phyloP scores from a whole-genome alignment of 2,888 invertebrate species.

The Hydriomena furcata region DNA sequence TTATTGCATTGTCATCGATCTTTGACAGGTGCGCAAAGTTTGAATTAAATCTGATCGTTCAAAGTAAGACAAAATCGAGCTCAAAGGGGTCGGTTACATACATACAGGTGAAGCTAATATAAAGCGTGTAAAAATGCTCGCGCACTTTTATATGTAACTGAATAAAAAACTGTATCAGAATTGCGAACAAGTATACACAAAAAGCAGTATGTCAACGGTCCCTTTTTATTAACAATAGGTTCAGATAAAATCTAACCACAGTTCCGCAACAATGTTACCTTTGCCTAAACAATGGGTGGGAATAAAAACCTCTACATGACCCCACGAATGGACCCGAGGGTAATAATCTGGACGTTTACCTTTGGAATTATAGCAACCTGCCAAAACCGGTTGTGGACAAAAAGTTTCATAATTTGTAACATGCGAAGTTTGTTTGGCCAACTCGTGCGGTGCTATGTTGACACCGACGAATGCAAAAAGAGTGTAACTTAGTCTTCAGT shows the following conservation, averaged over 20 bases:
- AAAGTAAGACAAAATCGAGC: no score
- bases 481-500: no score
- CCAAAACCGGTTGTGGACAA: slow-evolving; percentile 24
- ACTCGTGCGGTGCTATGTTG: no score
- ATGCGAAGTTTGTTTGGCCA: slow-evolving; percentile 19
- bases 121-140: no score
- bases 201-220: slow-evolving; percentile 25
- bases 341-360: slow-evolving; percentile 31
- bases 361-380: slow-evolving; percentile 24
- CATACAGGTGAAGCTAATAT: no score
- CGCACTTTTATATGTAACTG: no score
- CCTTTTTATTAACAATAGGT: slow-evolving; percentile 32
- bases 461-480: no score
- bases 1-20: no score
- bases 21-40: no score
- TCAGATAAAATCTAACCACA: slow-evolving; percentile 37
- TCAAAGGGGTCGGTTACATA: no score
- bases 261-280: slow-evolving; percentile 33
- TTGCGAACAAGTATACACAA: slow-evolving; percentile 25
- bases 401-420: slow-evolving; percentile 32
- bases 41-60: no score
- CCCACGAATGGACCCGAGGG: slow-evolving; percentile 26
- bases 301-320: slow-evolving; percentile 31
- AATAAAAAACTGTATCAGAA: no score
- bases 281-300: slow-evolving; percentile 32